phyloP scores from a whole-genome alignment of 2,888 invertebrate genomes.

The Tetheella fluctuosa region DNA sequence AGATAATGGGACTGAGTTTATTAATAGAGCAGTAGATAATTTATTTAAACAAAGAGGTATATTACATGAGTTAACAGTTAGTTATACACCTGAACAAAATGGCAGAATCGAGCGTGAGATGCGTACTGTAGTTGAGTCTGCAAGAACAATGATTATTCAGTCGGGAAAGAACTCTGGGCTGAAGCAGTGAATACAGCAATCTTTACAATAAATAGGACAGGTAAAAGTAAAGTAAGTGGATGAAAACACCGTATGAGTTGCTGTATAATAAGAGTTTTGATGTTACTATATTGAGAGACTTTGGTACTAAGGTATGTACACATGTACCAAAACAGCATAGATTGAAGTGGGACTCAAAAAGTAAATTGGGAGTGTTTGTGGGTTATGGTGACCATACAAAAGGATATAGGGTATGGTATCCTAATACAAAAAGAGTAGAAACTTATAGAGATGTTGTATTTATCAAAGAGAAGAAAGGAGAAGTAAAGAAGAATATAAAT shows the following conservation, averaged over 20 bases:
- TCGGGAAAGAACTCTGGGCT: not conserved
- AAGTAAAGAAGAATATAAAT: not conserved
- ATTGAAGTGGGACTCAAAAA: slow-evolving; percentile 14
- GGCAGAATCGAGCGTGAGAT: not conserved
- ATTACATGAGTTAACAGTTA: not conserved
- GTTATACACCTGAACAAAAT: not conserved
- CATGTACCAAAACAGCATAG: not conserved
- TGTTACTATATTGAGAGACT: not conserved
- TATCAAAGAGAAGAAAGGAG: not conserved
- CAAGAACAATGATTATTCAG: not conserved
- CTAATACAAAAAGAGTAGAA: not conserved
- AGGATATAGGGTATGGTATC: not conserved
- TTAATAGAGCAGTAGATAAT: not conserved
- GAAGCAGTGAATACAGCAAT: not conserved
- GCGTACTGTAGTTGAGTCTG: not conserved
- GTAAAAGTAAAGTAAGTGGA: not conserved
- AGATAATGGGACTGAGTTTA: not conserved
- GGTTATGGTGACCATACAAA: not conserved
- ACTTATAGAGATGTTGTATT: not conserved
- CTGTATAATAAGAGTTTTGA: not conserved
- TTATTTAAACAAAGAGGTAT: not conserved
- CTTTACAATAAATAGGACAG: not conserved
- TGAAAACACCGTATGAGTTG: not conserved
- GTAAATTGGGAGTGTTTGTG: slow-evolving; percentile 14
- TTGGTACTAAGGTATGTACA: not conserved